Evolutionary conservation across 2,888 invertebrate genomes (phyloP), one percentile per base, ranked within the genome.

Genomic region (Monochamus alternatus): DNA sequence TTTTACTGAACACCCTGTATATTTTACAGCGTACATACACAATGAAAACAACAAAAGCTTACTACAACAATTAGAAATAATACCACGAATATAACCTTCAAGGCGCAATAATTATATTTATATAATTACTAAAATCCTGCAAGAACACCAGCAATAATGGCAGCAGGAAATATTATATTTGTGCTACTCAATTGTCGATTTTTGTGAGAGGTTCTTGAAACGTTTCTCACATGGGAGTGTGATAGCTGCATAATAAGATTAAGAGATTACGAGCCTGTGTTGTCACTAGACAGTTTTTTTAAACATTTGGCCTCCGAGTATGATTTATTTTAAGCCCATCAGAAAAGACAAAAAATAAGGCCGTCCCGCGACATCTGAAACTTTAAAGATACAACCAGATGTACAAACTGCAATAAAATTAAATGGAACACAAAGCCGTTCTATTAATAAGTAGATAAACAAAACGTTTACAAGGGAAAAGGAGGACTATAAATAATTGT

Each of bases 351-450:
- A 60, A 60, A 60, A 51, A 43, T 12, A 51, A 66, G 52, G 32
- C 52, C 52, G 9, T 43, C 68, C 59, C 47, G 43, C 60, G 69
- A 69, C 51, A 69, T 69, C 47, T 44, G 47, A 62, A 31, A 62
- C 47, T 69, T 68, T 51, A 60, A 69, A 60, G 69, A 60, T 32
- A 22, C 44, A 47, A 47, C 60, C 69, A 69, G 69, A 69, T 69
- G 69, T 60, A 62, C 44, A 59, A 60, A 69, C 69, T 60, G 69
- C 60, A 69, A 62, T 69, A 62, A 69, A 69, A 69, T 69, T 69
- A 69, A 69, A 69, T 69, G n/a, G 69, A 69, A n/a, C 69, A 69
- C 44, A 64, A 51, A 55, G 44, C 60, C 31, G 69, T 69, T 69
- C 69, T 69, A 69, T 69, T 69, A 47, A 69, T 69, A 69, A 60